These are phyloP conservation scores for Yasuhikotakia modesta DNA, from an alignment of 2,797 vertebrate genomes.

Conservation along the genomic window DNA sequence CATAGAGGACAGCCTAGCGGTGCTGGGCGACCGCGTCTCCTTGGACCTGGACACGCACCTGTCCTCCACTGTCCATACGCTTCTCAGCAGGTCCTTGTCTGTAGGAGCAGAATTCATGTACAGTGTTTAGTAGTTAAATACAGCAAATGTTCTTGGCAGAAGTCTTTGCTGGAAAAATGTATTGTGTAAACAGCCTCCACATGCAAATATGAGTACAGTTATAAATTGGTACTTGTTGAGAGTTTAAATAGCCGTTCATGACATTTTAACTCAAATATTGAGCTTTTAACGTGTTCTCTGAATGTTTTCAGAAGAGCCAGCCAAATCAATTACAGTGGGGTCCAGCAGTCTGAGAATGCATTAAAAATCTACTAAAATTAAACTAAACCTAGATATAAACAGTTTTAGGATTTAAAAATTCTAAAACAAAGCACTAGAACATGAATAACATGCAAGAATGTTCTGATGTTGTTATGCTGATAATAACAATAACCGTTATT, in stretches of 20 bases:
- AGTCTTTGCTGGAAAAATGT: slow-evolving; percentile 11
- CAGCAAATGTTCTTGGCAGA: not conserved
- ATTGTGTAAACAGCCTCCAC: slow-evolving; percentile 10
- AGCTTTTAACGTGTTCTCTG: not conserved
- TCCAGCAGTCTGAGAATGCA: not conserved
- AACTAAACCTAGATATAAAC: not conserved
- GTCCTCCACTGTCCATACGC: slow-evolving; percentile 75
- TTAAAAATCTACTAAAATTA: not conserved
- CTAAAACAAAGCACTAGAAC: not conserved
- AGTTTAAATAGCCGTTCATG: not conserved
- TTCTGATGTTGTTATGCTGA: not conserved
- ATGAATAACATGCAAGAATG: not conserved
- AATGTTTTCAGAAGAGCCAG: not conserved
- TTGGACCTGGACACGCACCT: slow-evolving; percentile 80
- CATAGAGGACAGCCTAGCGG: slow-evolving; percentile 87
- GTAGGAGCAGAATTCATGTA: not conserved
- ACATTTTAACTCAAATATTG: slow-evolving; percentile 19
- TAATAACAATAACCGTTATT: not conserved
- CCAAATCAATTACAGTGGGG: not conserved
- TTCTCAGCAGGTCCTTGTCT: slow-evolving; percentile 85
- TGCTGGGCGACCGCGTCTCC: slow-evolving; percentile 80
- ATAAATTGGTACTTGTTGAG: not conserved
- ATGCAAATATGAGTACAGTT: not conserved
- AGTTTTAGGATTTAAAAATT: not conserved
- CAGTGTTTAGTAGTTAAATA: slow-evolving; percentile 9